phyloP scores from a whole-genome alignment of 2,797 vertebrate genomes.

The Threskiornis aethiopicus region DNA sequence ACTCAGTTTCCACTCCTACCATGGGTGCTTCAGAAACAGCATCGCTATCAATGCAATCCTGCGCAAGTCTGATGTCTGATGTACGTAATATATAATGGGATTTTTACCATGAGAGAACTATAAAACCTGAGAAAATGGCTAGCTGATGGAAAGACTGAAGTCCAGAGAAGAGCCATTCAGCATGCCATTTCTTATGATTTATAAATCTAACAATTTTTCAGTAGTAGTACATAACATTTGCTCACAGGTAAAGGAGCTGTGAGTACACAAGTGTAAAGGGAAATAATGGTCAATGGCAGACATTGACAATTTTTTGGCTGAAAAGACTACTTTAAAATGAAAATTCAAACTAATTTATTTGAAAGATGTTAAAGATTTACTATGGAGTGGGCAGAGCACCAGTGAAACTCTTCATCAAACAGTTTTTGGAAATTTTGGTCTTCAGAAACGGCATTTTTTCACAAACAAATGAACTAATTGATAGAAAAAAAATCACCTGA shows the following conservation, averaged over 20 bases:
- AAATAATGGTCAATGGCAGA: background rate
- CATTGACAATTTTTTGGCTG: background rate
- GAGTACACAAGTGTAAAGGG: background rate
- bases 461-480: background rate
- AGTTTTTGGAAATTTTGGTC: background rate
- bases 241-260: background rate
- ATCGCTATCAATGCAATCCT: background rate
- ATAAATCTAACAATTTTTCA: background rate
- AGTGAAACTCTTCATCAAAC: background rate
- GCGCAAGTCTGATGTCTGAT: background rate
- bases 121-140: background rate
- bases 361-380: background rate
- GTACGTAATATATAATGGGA: accelerated
- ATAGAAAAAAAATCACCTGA: background rate
- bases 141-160: background rate
- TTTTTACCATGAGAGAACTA: background rate
- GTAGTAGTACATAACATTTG: background rate
- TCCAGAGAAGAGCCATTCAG: background rate
- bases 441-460: background rate
- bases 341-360: background rate
- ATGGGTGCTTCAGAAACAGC: background rate
- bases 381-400: background rate
- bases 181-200: background rate
- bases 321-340: background rate
- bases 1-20: background rate